Percentiles rank a stretch among this genome's conserved stretches.
Evolutionary conservation across 2,797 vertebrate species (phyloP).

Genomic region (Enteromius argenteus): DNA sequence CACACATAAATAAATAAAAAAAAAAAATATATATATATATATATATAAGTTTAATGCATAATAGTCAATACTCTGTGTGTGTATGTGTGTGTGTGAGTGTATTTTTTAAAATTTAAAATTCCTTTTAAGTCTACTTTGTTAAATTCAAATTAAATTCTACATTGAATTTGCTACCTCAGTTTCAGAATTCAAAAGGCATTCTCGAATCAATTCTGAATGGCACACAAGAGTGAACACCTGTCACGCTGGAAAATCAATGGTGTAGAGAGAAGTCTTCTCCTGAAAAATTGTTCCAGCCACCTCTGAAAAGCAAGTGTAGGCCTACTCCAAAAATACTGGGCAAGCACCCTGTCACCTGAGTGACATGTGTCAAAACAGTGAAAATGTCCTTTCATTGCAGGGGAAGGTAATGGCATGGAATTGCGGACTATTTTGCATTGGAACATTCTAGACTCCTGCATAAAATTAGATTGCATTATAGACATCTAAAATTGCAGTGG

Average conservation of each 20-base stretch:
- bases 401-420: slow-evolving; percentile 57
- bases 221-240: neutral
- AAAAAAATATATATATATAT: neutral
- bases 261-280: slow-evolving; percentile 7
- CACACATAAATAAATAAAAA: too few relatives aligned
- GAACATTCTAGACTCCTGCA: slow-evolving; percentile 29
- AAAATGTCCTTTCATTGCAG: slow-evolving; percentile 34
- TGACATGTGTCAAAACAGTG: slow-evolving; percentile 57
- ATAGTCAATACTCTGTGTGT: too few relatives aligned
- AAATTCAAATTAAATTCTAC: neutral
- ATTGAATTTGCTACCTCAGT: neutral
- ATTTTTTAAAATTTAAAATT: neutral
- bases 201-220: neutral
- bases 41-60: neutral
- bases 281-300: slow-evolving; percentile 37
- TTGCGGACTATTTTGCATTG: slow-evolving; percentile 43
- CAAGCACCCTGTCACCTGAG: slow-evolving; percentile 50
- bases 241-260: neutral
- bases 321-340: slow-evolving; percentile 42
- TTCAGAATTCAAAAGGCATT: neutral
- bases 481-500: slow-evolving; percentile 1
- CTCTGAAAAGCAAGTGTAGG: slow-evolving; percentile 50
- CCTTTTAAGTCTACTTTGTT: neutral
- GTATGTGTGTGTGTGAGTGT: neutral
- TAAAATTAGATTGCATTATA: slow-evolving; percentile 26